These are phyloP conservation scores for Anguilla pacifica DNA, from an alignment of 2,797 vertebrate species.

Conservation along the genomic window DNA sequence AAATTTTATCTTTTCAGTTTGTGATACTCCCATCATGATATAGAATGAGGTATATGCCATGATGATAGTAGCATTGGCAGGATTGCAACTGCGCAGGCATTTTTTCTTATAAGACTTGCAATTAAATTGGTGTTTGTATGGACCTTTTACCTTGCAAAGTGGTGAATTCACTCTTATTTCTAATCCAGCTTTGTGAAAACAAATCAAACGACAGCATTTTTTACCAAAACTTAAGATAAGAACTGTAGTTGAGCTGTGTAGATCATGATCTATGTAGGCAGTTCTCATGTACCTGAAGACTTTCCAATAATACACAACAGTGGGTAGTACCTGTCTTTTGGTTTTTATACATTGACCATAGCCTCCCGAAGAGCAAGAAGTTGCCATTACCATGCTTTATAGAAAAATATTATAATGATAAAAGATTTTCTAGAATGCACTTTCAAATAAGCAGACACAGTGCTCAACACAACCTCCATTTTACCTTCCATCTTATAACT, in stretches of 20 bases:
- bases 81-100: too few species aligned
- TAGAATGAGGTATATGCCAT: not conserved
- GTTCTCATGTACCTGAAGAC: not conserved
- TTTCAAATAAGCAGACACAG: not conserved
- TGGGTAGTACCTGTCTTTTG: not conserved
- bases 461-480: slow-evolving; percentile 38
- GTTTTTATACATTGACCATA: not conserved
- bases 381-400: not conserved
- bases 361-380: not conserved
- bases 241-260: not conserved
- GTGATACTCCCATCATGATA: not conserved
- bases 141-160: too few species aligned
- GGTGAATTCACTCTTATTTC: too few species aligned
- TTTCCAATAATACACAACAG: not conserved
- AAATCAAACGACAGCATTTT: too few species aligned
- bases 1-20: not conserved
- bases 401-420: not conserved
- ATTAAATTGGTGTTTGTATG: too few species aligned
- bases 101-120: too few species aligned
- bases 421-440: not conserved
- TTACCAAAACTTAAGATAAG: not conserved
- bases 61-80: too few species aligned
- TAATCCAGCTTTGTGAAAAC: too few species aligned
- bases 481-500: slow-evolving; percentile 56
- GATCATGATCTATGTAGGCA: not conserved